Evolutionary conservation across 2,888 invertebrate genomes (phyloP).

Genomic region (Nephrotoma guestfalica): DNA sequence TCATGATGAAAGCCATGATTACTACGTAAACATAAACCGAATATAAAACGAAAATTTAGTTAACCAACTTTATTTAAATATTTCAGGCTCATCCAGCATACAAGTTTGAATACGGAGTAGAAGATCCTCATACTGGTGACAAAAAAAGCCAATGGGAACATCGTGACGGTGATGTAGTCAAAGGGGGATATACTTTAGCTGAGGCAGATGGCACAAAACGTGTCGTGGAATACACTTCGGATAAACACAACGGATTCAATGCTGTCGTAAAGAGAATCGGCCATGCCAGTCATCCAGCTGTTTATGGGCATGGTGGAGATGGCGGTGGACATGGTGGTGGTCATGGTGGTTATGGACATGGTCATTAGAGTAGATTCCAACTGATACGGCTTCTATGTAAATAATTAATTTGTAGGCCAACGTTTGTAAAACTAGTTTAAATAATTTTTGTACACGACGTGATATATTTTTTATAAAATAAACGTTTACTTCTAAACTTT

Average conservation of each 20-base stretch:
- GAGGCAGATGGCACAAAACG: slow-evolving; percentile 25
- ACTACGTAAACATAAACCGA: neutral
- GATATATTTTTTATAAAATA: neutral
- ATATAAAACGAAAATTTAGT: neutral
- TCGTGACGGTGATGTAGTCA: slow-evolving; percentile 30
- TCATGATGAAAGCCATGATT: slow-evolving; percentile 11
- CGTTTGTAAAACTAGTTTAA: neutral
- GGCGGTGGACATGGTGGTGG: slow-evolving; percentile 3
- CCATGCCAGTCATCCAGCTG: slow-evolving; percentile 11
- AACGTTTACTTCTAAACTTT: neutral
- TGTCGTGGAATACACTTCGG: slow-evolving; percentile 24
- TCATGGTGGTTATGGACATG: slow-evolving; percentile 2
- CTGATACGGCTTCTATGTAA: neutral
- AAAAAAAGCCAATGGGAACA: slow-evolving; percentile 26
- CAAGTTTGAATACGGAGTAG: slow-evolving; percentile 23
- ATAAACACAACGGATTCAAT: slow-evolving; percentile 24
- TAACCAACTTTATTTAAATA: neutral
- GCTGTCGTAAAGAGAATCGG: slow-evolving; percentile 24
- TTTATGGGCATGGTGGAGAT: slow-evolving; percentile 8
- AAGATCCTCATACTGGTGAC: slow-evolving; percentile 25
- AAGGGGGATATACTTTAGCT: slow-evolving; percentile 24
- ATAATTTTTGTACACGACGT: neutral
- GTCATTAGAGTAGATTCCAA: neutral
- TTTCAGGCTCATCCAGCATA: slow-evolving; percentile 22
- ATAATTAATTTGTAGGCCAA: neutral